phyloP scores from a whole-genome alignment of 2,888 invertebrate species.

The Patella depressa region DNA sequence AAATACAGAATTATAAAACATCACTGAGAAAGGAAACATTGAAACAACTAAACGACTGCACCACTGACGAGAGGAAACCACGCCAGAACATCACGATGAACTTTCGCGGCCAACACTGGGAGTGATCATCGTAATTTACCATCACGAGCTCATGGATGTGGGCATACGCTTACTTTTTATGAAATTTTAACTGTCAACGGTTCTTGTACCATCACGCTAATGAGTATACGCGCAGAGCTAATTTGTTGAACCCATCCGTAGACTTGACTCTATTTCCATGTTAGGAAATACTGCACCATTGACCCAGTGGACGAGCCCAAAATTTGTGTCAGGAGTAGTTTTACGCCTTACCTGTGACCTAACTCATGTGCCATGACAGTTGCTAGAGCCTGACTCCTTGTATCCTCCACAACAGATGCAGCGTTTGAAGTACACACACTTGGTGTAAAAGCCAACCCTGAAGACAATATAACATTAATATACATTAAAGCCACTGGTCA shows the following conservation, averaged over 20 bases:
- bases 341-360: conserved; percentile 16
- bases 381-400: conserved; percentile 20
- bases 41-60: not conserved
- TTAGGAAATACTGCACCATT: too few relatives aligned
- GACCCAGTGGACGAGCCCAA: too few relatives aligned
- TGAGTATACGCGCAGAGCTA: too few relatives aligned
- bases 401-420: conserved; percentile 15
- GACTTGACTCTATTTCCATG: too few relatives aligned
- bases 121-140: not conserved
- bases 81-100: too few relatives aligned
- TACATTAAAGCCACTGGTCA: not conserved
- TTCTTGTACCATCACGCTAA: not conserved
- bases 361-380: conserved; percentile 24
- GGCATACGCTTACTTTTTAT: not conserved
- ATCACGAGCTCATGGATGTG: not conserved
- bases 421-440: conserved; percentile 15
- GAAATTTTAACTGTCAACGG: not conserved
- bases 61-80: too few relatives aligned
- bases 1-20: not conserved
- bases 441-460: conserved; percentile 21
- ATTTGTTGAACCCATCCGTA: too few relatives aligned
- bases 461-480: not conserved
- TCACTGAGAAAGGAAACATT: not conserved
- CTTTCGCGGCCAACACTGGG: not conserved
- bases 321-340: too few relatives aligned